Base-by-base conservation (phyloP, 30 jellyfish, hydroid and myxozoan genomes). In the Nemopilema nomurai region DNA sequence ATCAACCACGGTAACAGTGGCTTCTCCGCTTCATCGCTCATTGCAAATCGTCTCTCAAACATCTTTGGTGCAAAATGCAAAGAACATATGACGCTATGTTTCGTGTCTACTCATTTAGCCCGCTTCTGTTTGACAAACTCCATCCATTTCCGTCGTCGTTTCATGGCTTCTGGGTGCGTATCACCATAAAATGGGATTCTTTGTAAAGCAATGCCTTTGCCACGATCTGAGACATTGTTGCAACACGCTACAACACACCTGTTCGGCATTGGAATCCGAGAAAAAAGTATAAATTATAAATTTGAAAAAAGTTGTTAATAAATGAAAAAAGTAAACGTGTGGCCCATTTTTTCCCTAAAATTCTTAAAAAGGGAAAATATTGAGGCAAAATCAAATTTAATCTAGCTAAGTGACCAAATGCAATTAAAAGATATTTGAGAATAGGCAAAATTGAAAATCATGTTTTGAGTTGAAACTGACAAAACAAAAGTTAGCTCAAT, bases 231-330 rank as follows among this genome's bases (percentile, higher is more conserved):
- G 57, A 41, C 57, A 41, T 41, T 41, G 57, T 41, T 41, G 57
- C 57, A 41, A 41, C 57, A 41, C 57, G 57, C 57, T 41, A 41
- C 57, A 41, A 41, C 57, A 41, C 57, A 41, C 57, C 57, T 41
- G 57, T 41, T 41, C 57, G 9, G 57, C 57, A 41, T 41, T 41
- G 57, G 57, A 41, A 41, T 41, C 57, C 13, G 57, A 41, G 57
- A 41, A 41, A 41, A 41, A 41, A 41, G 57, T 41, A n/a, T n/a
- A n/a, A 16, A 62, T 75, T n/a, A 71, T 80, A 26, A 88, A 88
- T 79, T 21, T 88, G 26, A 88, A 81, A 51, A 64, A 80, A 62
- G 70, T 84, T 57, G 77, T 79, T n/a, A n/a, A n/a, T n/a, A n/a
- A n/a, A n/a, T n/a, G n/a, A n/a, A n/a, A n/a, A n/a, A n/a, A n/a